phyloP scores from a whole-genome alignment of 2,797 vertebrate species.

The Euthynnus affinis region DNA sequence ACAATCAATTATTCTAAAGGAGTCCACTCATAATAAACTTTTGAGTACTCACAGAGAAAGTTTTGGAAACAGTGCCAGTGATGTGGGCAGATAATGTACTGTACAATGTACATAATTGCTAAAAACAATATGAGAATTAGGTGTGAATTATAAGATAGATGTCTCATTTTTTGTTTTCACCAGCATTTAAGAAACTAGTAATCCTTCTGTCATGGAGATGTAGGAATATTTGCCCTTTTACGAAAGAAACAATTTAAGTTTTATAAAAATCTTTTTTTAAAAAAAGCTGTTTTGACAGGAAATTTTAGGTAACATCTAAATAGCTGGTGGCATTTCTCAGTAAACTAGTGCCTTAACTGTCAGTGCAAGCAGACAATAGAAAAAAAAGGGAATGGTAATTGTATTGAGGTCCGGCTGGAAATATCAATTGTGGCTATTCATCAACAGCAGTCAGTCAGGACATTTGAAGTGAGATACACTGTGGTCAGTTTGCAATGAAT shows the following conservation, averaged over 20 bases:
- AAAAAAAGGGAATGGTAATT: slow-evolving; percentile 39
- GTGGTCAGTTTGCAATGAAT: slow-evolving; percentile 72
- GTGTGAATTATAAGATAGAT: slow-evolving; percentile 29
- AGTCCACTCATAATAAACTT: slow-evolving; percentile 65
- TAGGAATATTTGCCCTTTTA: slow-evolving; percentile 13
- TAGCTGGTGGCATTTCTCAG: background rate
- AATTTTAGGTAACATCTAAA: background rate
- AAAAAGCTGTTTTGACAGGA: background rate
- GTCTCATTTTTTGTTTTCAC: slow-evolving; percentile 27
- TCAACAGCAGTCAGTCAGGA: slow-evolving; percentile 61
- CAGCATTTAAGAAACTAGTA: slow-evolving; percentile 9
- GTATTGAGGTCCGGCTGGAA: slow-evolving; percentile 39
- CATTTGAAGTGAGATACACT: slow-evolving; percentile 63
- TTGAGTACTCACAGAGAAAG: slow-evolving; percentile 43
- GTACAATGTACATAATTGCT: too few species aligned
- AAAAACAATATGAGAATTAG: slow-evolving; percentile 10
- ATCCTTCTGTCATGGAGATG: background rate
- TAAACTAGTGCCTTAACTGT: slow-evolving; percentile 12
- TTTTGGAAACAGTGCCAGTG: slow-evolving; percentile 29
- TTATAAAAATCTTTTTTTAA: background rate
- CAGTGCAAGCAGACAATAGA: slow-evolving; percentile 28
- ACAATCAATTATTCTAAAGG: slow-evolving; percentile 76
- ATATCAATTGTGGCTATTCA: slow-evolving; percentile 59
- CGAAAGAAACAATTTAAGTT: background rate
- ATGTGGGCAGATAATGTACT: slow-evolving; percentile 39